These are phyloP conservation scores for Quadroppia sp. DNA, from an alignment of 2,888 invertebrate species.

Conservation along the genomic window DNA sequence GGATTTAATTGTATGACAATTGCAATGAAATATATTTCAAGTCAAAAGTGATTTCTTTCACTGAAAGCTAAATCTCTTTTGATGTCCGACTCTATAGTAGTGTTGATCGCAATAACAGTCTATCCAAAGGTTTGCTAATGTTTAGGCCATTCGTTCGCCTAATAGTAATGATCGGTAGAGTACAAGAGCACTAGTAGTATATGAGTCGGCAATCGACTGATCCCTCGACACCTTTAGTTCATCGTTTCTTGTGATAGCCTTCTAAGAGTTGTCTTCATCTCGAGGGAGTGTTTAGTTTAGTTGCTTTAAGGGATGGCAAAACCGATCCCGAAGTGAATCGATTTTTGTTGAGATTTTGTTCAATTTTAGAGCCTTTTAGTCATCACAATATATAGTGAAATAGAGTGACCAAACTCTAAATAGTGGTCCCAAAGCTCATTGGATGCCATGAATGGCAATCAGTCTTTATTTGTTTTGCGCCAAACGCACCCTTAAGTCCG, in stretches of 20 bases:
- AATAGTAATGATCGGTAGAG: not conserved
- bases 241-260: conserved; percentile 13
- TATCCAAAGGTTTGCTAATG: conserved; percentile 14
- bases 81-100: not conserved
- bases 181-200: conserved; percentile 27
- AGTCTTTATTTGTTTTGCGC: conserved; percentile 31
- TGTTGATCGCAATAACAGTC: not conserved
- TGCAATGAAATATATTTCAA: conserved; percentile 17
- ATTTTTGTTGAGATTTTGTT: not conserved
- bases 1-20: conserved; percentile 12
- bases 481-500: conserved; percentile 33
- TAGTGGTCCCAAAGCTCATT: conserved; percentile 20
- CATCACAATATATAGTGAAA: conserved; percentile 22
- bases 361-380: not conserved
- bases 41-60: conserved; percentile 4
- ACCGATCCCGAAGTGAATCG: conserved; percentile 12
- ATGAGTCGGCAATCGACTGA: conserved; percentile 29
- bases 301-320: conserved; percentile 24
- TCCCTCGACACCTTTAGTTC: conserved; percentile 31
- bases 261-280: conserved; percentile 22
- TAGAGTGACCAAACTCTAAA: conserved; percentile 35
- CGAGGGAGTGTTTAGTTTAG: conserved; percentile 36
- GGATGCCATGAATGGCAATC: not conserved
- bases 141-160: conserved; percentile 26
- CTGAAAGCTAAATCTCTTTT: not conserved